Conservation (phyloP, 2,888 invertebrate genomes). For the Thysanoteuthis rhombus region DNA sequence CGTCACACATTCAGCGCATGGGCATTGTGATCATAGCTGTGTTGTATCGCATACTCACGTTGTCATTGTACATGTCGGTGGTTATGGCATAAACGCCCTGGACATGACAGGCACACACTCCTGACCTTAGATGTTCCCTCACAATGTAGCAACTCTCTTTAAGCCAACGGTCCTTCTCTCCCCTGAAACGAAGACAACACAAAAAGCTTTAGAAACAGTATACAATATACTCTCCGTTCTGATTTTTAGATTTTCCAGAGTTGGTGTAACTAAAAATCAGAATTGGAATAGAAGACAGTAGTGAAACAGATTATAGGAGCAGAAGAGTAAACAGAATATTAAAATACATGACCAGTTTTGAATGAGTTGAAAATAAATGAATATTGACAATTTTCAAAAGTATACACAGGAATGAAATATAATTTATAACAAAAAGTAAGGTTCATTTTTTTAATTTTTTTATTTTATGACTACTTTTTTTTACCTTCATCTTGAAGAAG, state of each 20-base stretch:
- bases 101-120: conserved; percentile 57
- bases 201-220: neutral
- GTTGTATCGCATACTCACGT: conserved; percentile 59
- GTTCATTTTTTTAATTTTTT: no score
- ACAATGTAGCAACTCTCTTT: conserved; percentile 50
- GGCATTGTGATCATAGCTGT: neutral
- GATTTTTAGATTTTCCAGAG: neutral
- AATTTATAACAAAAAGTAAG: no score
- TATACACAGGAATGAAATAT: no score
- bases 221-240: neutral
- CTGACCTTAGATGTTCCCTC: conserved; percentile 46
- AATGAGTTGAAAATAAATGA: no score
- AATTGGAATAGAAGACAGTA: neutral
- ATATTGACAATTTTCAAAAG: no score
- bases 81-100: conserved; percentile 64
- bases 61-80: conserved; percentile 68
- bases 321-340: no score
- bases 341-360: no score
- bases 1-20: neutral
- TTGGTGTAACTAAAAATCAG: neutral
- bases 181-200: conserved; percentile 37
- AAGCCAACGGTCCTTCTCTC: conserved; percentile 51
- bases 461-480: no score
- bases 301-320: neutral
- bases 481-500: no score